Conservation (phyloP, 2,797 vertebrate species). For the Sebastes melanostomus region DNA sequence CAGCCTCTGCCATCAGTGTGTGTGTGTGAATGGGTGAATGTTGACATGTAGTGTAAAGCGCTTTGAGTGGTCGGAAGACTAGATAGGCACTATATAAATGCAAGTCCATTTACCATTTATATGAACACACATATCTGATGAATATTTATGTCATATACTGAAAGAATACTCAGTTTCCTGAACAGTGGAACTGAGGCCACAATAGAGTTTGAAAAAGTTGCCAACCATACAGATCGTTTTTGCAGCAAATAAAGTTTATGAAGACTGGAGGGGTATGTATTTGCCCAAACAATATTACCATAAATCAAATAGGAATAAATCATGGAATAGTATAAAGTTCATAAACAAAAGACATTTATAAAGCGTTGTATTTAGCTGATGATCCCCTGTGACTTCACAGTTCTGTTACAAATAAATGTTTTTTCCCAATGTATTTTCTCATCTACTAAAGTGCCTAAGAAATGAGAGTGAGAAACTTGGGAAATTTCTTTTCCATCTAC, state of each 20-base stretch:
- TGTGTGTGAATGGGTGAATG: too few relatives aligned
- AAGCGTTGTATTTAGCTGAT: too few relatives aligned
- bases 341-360: neutral
- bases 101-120: too few relatives aligned
- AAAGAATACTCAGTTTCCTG: too few relatives aligned
- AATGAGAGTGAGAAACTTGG: accelerated
- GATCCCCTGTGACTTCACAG: neutral
- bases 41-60: neutral
- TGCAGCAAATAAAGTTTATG: too few relatives aligned
- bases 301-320: neutral
- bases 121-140: too few relatives aligned
- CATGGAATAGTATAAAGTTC: neutral
- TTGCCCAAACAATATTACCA: neutral
- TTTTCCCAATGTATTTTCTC: neutral
- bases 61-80: neutral
- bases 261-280: neutral
- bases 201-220: too few relatives aligned
- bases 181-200: too few relatives aligned
- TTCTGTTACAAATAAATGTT: neutral
- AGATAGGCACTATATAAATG: neutral
- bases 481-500: neutral
- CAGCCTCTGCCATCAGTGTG: too few relatives aligned
- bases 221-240: too few relatives aligned
- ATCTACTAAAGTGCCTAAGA: accelerated
- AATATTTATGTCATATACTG: too few relatives aligned